Conservation (phyloP, 1,140 invertebrate species). For the Ips typographus region DNA sequence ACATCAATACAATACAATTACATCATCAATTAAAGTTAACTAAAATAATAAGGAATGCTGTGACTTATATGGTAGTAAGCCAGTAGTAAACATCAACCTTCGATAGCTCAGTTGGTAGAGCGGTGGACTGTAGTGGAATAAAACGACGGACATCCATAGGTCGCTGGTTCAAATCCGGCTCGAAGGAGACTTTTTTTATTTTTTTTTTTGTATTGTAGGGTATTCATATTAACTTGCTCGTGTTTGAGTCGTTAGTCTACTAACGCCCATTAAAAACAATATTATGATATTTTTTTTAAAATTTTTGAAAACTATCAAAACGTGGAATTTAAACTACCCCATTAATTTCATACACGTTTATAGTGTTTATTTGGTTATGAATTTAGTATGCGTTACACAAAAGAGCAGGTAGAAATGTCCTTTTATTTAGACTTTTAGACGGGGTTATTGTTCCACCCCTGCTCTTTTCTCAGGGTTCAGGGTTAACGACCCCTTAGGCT, state of each 20-base stretch:
- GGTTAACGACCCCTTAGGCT: slow-evolving; percentile 26
- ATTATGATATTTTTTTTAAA: too few relatives aligned
- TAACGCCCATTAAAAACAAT: too few relatives aligned
- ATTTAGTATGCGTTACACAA: not conserved
- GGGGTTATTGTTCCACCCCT: slow-evolving; percentile 19
- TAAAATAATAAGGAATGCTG: not conserved
- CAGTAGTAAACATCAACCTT: not conserved
- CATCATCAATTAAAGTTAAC: not conserved
- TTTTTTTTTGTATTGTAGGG: too few relatives aligned
- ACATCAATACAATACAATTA: too few relatives aligned
- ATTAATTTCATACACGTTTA: not conserved
- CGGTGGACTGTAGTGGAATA: slow-evolving; percentile 76
- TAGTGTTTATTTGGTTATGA: slow-evolving; percentile 6
- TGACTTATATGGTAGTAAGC: not conserved
- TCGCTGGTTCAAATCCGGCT: slow-evolving; percentile 72
- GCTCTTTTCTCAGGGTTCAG: slow-evolving; percentile 17
- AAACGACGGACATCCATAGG: slow-evolving; percentile 57
- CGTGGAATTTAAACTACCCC: too few relatives aligned
- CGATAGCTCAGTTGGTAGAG: slow-evolving; percentile 76
- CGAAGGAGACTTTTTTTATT: slow-evolving; percentile 53
- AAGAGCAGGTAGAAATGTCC: slow-evolving; percentile 21
- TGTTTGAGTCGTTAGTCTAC: too few relatives aligned
- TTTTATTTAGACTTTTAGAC: not conserved
- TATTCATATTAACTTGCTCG: too few relatives aligned
- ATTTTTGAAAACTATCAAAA: too few relatives aligned